These are phyloP conservation scores for Typhlichthys eigenmanni DNA, from an alignment of 2,797 vertebrate species.

Conservation along the genomic window DNA sequence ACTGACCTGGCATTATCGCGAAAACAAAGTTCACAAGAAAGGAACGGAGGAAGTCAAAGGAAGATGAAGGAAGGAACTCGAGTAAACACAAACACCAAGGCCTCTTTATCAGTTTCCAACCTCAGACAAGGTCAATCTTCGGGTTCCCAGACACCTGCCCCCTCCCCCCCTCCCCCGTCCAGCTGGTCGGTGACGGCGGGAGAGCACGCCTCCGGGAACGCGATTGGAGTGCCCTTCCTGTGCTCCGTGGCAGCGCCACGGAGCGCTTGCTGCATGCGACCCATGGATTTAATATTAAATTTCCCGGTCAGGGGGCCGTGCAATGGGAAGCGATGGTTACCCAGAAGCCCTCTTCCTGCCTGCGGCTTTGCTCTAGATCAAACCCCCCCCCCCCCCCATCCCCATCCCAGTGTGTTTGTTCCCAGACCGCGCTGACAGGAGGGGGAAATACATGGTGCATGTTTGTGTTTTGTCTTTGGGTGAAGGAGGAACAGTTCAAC, in stretches of 20 bases:
- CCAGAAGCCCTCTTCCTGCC: slow-evolving; percentile 34
- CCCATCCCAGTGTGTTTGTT: slow-evolving; percentile 10
- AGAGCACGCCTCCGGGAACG: slow-evolving; percentile 5
- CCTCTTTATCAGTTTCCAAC: background rate
- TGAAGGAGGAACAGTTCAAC: background rate
- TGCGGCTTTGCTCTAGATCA: slow-evolving; percentile 4
- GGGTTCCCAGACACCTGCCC: background rate
- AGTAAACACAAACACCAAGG: too few relatives aligned
- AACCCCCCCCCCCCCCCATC: slow-evolving; percentile 2
- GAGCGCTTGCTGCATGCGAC: slow-evolving; percentile 35
- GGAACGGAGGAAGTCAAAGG: too few relatives aligned
- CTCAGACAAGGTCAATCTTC: background rate
- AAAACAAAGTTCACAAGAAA: background rate
- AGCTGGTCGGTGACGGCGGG: background rate
- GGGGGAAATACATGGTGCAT: slow-evolving; percentile 1
- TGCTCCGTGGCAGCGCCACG: slow-evolving; percentile 31
- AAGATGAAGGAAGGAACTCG: too few relatives aligned
- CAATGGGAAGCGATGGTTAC: slow-evolving; percentile 40
- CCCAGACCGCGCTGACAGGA: slow-evolving; percentile 16
- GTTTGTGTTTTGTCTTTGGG: slow-evolving; percentile 7
- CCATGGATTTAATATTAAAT: slow-evolving; percentile 42
- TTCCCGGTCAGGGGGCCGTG: slow-evolving; percentile 31
- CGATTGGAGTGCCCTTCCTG: slow-evolving; percentile 27
- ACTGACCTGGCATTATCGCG: background rate
- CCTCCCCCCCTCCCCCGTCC: background rate